These are phyloP conservation scores for Thalassoma bifasciatum DNA, from an alignment of 2,113 vertebrate genomes.

Conservation along the genomic window DNA sequence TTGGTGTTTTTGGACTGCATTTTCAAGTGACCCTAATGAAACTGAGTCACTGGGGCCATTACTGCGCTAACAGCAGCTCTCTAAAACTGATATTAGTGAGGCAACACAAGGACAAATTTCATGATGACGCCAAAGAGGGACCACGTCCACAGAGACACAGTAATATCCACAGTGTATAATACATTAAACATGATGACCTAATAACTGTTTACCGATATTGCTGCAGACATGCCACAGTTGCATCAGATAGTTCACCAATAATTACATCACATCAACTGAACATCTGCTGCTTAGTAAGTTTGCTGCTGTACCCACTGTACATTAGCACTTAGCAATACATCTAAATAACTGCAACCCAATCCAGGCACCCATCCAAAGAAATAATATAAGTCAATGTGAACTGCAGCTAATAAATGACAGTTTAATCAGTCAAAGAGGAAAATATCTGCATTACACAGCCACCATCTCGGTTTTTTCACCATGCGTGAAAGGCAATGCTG, in stretches of 20 bases:
- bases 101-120: slow-evolving; percentile 33
- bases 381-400: slow-evolving; percentile 53
- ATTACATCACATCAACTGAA: slow-evolving; percentile 21
- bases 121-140: slow-evolving; percentile 5
- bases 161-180: slow-evolving; percentile 10
- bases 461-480: slow-evolving; percentile 3
- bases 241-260: slow-evolving; percentile 22
- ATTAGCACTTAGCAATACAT: slow-evolving; percentile 55
- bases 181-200: slow-evolving; percentile 25
- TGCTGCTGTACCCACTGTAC: slow-evolving; percentile 33
- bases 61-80: slow-evolving; percentile 30
- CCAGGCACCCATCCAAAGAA: slow-evolving; percentile 56
- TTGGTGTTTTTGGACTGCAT: slow-evolving; percentile 31
- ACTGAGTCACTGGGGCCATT: slow-evolving; percentile 11
- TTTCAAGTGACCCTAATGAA: slow-evolving; percentile 35
- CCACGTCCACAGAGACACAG: slow-evolving; percentile 11
- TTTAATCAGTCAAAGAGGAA: slow-evolving; percentile 38
- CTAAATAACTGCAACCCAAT: slow-evolving; percentile 55
- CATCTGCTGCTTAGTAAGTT: slow-evolving; percentile 35
- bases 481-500: slow-evolving; percentile 15
- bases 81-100: slow-evolving; percentile 36
- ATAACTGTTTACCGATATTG: slow-evolving; percentile 11
- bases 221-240: slow-evolving; percentile 14
- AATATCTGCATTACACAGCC: slow-evolving; percentile 55
- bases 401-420: slow-evolving; percentile 52